Evolutionary conservation across 2,888 invertebrate species (phyloP), one percentile per base, ranked within the genome.

Genomic region (Netelia fuscicornis): DNA sequence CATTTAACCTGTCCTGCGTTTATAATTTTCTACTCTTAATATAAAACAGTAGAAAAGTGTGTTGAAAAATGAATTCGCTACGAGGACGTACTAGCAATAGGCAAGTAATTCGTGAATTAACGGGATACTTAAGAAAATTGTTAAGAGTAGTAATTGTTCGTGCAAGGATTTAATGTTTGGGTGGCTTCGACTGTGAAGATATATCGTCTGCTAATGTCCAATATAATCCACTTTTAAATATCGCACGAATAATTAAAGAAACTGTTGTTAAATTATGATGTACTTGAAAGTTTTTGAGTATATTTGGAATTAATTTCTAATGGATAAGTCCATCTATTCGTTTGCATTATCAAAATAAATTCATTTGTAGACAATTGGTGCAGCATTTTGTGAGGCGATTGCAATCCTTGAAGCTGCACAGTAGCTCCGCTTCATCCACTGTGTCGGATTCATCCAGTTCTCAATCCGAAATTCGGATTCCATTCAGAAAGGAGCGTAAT

Each of bases 401-500:
- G 37, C 77, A 74, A 37, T 74, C 72, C 0, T 52, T 81, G n/a
- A 62, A 62, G 20, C 20, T 84, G n/a, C 64, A 62, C 1, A 71
- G 60, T 5, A 58, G 48, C 13, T 58, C 78, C 10, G 37, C 86
- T 13, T 10, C 54, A 8, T 64, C 48, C 0, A 78, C 30, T 67
- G 44, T 74, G 25, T 72, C 86, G 5, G 54, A 20, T 9, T 20
- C 58, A 1, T 65, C 85, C 11, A 52, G 78, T 13, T 25, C 86
- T 1, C 89, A 89, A 65, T 42, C 88, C 2, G 89, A 89, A 64
- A 95, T 96, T 86, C 92, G 94, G 86, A 95, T 97, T 87, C 97
- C 98, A 0, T 95, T 95, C 71, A 95, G 96, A 67, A 97, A 97
- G 90, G 95, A 95, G 56, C 95, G 98, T 89, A 95, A 96, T 0